Base-by-base conservation (phyloP, 2,797 vertebrate genomes). In the Iguana delicatissima region DNA sequence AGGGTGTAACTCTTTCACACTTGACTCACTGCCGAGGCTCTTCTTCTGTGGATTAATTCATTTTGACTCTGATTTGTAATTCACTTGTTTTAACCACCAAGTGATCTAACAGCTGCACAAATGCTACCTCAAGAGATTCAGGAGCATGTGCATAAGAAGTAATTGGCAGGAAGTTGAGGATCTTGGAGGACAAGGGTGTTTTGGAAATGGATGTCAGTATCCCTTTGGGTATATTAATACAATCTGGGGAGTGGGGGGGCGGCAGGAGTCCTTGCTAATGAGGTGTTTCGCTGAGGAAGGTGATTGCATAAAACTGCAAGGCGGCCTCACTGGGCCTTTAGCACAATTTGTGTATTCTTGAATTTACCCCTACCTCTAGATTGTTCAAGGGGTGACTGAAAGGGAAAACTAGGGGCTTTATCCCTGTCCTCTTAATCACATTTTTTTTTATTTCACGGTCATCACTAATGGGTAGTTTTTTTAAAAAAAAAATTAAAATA, bases 61-160 rank as follows among this genome's bases (percentile, higher is more conserved):
- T 35, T 72, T 62, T 10, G 22, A 8, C 7, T 59, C 42, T 84
- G 50, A 83, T 74, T 92, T n/a, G 2, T 16, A 64, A 3, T 79
- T 85, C n/a, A 80, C 26, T 76, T 79, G 46, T 80, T 86, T 84
- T 73, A 91, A 89, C 52, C 22, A 59, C 29, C 0, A 6, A 69
- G 42, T 72, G 57, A 7, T 1, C 74, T 55, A 38, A 52, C 64
- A 89, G 81, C 77, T 72, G 80, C 18, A 81, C 14, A 24, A 76
- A 57, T 52, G 0, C 8, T 73, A 3, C 14, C 46, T 24, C 16
- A 86, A 73, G 52, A 6, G 0, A 82, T 5, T 73, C 52, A 77
- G 3, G 80, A 89, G 8, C 0, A 0, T 8, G 7, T 16, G 16
- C 29, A n/a, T 46, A 24, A 67, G 0, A 74, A 76, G 42, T 42